Conservation (phyloP, 2,888 invertebrate genomes). For the Octodonta nipae region DNA sequence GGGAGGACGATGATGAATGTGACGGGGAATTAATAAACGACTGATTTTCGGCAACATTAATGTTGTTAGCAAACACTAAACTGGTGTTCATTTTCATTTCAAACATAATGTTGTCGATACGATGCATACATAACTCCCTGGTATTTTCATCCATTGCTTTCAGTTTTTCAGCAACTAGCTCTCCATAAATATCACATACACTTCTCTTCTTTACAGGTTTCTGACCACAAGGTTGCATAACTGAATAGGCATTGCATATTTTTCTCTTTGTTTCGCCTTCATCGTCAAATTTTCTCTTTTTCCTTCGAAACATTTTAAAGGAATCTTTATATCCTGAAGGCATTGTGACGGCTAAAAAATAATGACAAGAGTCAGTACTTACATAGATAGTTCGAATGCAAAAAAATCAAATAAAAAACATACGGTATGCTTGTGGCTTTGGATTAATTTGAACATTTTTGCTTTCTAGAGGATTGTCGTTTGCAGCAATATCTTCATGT, state of each 20-base stretch:
- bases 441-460: too few relatives aligned
- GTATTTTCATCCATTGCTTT: not conserved
- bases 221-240: not conserved
- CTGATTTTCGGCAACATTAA: too few relatives aligned
- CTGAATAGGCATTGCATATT: not conserved
- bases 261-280: not conserved
- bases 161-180: not conserved
- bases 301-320: not conserved
- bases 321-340: too few relatives aligned
- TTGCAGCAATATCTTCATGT: too few relatives aligned
- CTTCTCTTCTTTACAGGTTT: not conserved
- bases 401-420: too few relatives aligned
- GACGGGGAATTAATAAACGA: too few relatives aligned
- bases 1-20: too few relatives aligned
- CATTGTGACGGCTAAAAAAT: not conserved
- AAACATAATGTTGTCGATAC: not conserved
- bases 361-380: not conserved
- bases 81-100: constrained; percentile 1
- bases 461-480: too few relatives aligned
- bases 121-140: not conserved
- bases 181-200: not conserved
- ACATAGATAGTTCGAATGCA: too few relatives aligned
- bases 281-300: not conserved
- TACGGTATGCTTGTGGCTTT: too few relatives aligned
- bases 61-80: not conserved